phyloP scores from a whole-genome alignment of 2,113 vertebrate species.

The Hymenochirus boettgeri region DNA sequence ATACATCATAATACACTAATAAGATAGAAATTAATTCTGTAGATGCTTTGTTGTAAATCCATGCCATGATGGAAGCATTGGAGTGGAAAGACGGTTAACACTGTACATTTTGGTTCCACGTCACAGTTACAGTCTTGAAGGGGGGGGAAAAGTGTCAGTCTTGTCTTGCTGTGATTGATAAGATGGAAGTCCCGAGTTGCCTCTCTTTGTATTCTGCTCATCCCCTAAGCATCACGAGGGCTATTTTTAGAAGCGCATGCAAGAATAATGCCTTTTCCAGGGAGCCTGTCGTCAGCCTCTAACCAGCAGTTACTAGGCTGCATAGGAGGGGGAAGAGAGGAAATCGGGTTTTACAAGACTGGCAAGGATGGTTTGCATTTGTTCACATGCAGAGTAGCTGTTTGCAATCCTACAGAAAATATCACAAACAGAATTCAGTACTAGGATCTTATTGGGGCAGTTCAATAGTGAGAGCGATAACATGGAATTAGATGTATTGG shows the following conservation, averaged over 20 bases:
- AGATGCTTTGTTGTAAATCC: neutral
- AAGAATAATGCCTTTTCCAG: conserved; percentile 19
- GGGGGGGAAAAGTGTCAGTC: neutral
- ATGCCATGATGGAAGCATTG: neutral
- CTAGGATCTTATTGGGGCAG: too few relatives aligned
- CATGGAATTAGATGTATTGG: too few relatives aligned
- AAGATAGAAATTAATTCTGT: neutral
- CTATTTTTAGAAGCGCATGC: conserved; percentile 28
- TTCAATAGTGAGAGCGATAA: too few relatives aligned
- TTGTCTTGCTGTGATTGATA: conserved; percentile 17
- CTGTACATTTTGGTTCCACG: neutral
- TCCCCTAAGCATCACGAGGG: conserved; percentile 24
- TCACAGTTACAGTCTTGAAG: neutral
- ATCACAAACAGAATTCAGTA: too few relatives aligned
- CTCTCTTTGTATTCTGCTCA: conserved; percentile 18
- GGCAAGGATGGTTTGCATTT: neutral
- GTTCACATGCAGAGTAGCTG: neutral
- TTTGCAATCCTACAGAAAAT: neutral
- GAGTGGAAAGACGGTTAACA: neutral
- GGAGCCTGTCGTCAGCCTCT: conserved; percentile 19
- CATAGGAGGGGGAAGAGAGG: neutral
- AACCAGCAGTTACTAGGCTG: conserved; percentile 28
- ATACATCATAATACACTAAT: neutral
- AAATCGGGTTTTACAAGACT: neutral
- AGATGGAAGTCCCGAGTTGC: conserved; percentile 21